Evolutionary conservation across 2,888 invertebrate genomes (phyloP).

Genomic region (Stenchaetothrips biformis): DNA sequence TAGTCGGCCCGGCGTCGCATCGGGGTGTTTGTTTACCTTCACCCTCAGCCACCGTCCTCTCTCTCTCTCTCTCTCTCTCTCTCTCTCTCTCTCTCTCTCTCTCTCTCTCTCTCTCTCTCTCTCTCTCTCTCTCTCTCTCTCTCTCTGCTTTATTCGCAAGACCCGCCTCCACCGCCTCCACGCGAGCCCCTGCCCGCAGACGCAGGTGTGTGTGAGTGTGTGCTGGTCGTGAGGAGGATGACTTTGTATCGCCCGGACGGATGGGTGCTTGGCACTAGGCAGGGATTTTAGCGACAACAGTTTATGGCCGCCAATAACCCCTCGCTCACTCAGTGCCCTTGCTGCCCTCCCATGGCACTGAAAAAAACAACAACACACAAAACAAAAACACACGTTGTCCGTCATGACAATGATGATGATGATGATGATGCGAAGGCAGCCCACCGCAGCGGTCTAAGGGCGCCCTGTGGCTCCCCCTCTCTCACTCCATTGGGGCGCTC

Average conservation of each 20-base stretch:
- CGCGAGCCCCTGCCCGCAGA: not conserved
- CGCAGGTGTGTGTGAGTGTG: not conserved
- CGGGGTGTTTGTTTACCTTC: not conserved
- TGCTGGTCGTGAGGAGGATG: not conserved
- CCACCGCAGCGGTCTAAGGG: too few species aligned
- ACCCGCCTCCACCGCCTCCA: not conserved
- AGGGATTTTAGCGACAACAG: not conserved
- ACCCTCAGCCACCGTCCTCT: not conserved
- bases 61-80: not conserved
- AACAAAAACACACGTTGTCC: too few species aligned
- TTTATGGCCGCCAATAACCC: constrained; percentile 4
- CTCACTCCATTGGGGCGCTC: too few species aligned
- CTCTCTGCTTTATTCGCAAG: not conserved
- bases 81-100: too few species aligned
- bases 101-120: not conserved
- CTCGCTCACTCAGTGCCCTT: not conserved
- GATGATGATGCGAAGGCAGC: too few species aligned
- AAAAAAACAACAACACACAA: too few species aligned
- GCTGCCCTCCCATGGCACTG: too few species aligned
- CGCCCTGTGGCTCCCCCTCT: too few species aligned
- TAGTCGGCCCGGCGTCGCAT: not conserved
- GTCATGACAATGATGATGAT: too few species aligned
- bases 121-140: not conserved
- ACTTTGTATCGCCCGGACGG: not conserved
- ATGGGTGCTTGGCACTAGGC: not conserved